Evolutionary conservation across 2,888 invertebrate genomes (phyloP).

Genomic region (Drepana falcataria): DNA sequence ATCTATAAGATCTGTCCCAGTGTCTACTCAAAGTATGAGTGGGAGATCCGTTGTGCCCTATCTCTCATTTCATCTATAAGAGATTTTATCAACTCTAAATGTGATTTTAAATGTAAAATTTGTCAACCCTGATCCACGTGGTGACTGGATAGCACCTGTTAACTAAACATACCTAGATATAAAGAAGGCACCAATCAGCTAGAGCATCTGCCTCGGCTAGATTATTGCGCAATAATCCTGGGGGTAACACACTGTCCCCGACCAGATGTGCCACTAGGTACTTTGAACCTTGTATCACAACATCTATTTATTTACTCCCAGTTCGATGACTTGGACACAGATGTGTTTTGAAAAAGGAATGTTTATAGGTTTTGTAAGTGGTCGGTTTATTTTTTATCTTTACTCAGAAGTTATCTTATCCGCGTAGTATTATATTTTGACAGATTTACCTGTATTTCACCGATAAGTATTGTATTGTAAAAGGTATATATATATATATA

Average conservation of each 20-base stretch:
- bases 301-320: slow-evolving; percentile 22
- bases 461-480: too few species aligned
- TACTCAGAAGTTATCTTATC: too few species aligned
- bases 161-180: slow-evolving; percentile 56
- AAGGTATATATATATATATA: too few species aligned
- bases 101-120: too few species aligned
- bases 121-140: slow-evolving; percentile 61
- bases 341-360: not conserved
- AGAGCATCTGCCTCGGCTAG: slow-evolving; percentile 62
- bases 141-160: slow-evolving; percentile 58
- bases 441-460: too few species aligned
- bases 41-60: too few species aligned
- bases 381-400: too few species aligned
- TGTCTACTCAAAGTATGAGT: too few species aligned
- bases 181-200: slow-evolving; percentile 52
- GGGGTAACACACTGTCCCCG: slow-evolving; percentile 51
- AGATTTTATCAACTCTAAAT: too few species aligned
- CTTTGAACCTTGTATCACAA: slow-evolving; percentile 57
- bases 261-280: slow-evolving; percentile 56
- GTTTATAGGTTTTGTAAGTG: not conserved
- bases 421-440: too few species aligned
- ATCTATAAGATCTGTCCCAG: too few species aligned
- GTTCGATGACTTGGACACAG: not conserved
- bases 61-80: too few species aligned
- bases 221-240: slow-evolving; percentile 69